phyloP scores from a whole-genome alignment of 2,888 invertebrate genomes.

The Melanchra persicariae region DNA sequence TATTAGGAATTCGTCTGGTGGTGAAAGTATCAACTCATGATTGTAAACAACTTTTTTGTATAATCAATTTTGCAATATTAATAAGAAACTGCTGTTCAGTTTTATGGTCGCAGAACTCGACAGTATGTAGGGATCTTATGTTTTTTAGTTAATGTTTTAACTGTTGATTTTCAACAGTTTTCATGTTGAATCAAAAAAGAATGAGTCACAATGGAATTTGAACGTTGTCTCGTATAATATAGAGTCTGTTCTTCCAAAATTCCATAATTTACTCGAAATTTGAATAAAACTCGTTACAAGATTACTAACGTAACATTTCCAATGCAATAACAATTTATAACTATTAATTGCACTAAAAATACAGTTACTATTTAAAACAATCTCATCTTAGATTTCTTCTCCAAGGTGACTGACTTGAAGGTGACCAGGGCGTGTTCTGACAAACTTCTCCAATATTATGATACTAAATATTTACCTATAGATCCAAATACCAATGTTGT shows the following conservation, averaged over 20 bases:
- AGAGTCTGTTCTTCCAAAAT: not conserved
- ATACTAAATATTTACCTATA: not conserved
- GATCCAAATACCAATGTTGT: slow-evolving; percentile 9
- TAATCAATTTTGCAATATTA: not conserved
- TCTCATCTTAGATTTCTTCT: not conserved
- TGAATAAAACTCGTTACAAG: not conserved
- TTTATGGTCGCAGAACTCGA: no score
- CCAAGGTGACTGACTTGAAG: slow-evolving; percentile 9
- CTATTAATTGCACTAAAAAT: slow-evolving; percentile 4
- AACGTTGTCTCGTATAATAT: not conserved
- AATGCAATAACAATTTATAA: not conserved
- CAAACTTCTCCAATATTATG: not conserved
- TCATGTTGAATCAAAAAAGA: no score
- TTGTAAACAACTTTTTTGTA: no score
- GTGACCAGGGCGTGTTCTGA: slow-evolving; percentile 4
- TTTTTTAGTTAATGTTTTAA: no score
- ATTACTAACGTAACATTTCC: not conserved
- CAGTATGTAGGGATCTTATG: no score
- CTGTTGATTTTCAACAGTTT: no score
- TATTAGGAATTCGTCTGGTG: no score
- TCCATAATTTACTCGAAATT: not conserved
- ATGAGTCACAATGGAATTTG: not conserved
- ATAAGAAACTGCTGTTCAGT: no score
- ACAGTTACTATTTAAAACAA: not conserved
- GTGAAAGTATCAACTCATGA: no score